Conservation (phyloP, 2,797 vertebrate species). For the Synanceia verrucosa region DNA sequence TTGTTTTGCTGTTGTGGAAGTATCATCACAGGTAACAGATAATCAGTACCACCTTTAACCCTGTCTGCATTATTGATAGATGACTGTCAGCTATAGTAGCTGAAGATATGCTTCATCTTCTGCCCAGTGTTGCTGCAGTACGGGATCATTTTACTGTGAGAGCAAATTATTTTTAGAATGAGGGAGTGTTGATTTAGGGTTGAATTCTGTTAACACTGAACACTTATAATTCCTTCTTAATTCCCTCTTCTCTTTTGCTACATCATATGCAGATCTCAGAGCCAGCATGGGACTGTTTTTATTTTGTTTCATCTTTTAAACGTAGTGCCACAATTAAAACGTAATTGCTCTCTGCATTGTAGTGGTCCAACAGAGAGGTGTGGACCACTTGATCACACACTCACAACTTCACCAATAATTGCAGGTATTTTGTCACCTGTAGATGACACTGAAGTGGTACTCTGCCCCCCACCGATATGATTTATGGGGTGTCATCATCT, state of each 20-base stretch:
- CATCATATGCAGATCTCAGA: background rate
- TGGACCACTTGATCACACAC: constrained; percentile 14
- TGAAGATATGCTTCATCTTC: background rate
- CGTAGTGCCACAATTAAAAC: constrained; percentile 21
- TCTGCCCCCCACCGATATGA: constrained; percentile 21
- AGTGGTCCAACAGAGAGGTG: constrained; percentile 7
- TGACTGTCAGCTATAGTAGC: background rate
- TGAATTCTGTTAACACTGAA: background rate
- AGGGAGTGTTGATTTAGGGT: background rate
- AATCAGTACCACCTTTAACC: background rate
- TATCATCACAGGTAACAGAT: background rate
- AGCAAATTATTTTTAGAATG: background rate
- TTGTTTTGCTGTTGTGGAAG: background rate
- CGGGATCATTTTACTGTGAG: background rate
- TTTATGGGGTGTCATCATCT: background rate
- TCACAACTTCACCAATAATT: constrained; percentile 44
- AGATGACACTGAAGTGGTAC: constrained; percentile 35
- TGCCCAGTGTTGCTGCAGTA: background rate
- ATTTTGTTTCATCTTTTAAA: background rate
- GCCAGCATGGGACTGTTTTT: background rate
- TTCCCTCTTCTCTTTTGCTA: background rate
- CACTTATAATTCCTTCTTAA: background rate
- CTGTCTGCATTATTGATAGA: background rate
- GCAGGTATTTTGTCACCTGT: constrained; percentile 48
- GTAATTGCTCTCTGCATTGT: constrained; percentile 32